Conservation (phyloP, 2,797 vertebrate genomes). For the Cyprinella venusta region DNA sequence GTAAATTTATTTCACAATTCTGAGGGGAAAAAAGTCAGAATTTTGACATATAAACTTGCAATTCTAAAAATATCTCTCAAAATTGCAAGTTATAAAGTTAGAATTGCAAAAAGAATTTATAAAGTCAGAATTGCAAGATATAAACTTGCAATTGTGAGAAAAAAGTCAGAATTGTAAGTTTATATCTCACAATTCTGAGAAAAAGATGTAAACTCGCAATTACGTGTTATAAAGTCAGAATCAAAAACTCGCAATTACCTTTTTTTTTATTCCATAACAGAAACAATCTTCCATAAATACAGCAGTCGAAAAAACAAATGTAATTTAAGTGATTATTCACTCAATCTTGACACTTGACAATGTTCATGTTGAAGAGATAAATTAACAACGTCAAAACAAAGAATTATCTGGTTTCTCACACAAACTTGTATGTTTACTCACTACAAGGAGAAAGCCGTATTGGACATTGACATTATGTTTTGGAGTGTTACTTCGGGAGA, state of each 20-base stretch:
- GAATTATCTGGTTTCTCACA: neutral
- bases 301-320: neutral
- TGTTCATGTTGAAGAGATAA: neutral
- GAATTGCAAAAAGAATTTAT: too few species aligned
- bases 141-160: neutral
- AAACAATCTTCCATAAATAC: neutral
- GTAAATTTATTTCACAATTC: too few species aligned
- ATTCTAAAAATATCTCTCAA: too few species aligned
- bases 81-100: too few species aligned
- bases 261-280: neutral
- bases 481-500: conserved; percentile 44
- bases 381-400: neutral
- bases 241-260: neutral
- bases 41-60: neutral
- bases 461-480: conserved; percentile 32
- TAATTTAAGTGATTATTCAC: neutral
- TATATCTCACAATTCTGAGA: neutral
- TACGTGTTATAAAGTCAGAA: neutral
- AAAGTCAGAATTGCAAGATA: too few species aligned
- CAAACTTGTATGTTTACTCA: neutral
- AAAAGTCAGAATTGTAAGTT: neutral
- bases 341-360: neutral
- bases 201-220: too few species aligned
- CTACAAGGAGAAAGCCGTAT: neutral
- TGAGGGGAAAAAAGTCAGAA: neutral